Conservation (phyloP, 1,140 invertebrate species). For the Sweltsa coloradensis region DNA sequence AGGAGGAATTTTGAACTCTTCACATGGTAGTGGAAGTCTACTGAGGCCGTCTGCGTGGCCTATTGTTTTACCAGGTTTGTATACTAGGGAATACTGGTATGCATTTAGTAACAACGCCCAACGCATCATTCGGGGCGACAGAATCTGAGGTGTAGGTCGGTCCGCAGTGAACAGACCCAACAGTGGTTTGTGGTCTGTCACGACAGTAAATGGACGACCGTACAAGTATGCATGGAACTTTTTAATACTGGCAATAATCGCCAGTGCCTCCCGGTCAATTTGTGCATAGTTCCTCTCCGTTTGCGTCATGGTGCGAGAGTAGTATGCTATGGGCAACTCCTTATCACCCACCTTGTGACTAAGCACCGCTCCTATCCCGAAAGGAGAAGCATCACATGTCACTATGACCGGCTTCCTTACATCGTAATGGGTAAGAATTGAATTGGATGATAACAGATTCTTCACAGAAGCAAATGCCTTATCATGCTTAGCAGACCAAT, state of each 20-base stretch:
- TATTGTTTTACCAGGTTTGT: not conserved
- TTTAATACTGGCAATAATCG: conserved; percentile 13
- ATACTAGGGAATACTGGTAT: conserved; percentile 14
- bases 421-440: not conserved
- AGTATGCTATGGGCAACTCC: conserved; percentile 32
- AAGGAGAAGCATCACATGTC: conserved; percentile 29
- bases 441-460: not conserved
- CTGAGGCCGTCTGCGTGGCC: conserved; percentile 7
- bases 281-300: conserved; percentile 34
- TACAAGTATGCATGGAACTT: conserved; percentile 24
- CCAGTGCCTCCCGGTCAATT: conserved; percentile 33
- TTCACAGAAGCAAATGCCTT: not conserved
- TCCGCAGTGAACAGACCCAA: conserved; percentile 25
- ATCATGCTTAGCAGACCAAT: not conserved
- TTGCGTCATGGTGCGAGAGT: conserved; percentile 27
- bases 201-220: conserved; percentile 26
- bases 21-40: not conserved
- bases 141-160: conserved; percentile 22
- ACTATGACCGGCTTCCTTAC: conserved; percentile 13
- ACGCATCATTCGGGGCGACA: conserved; percentile 16
- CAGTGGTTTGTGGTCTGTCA: conserved; percentile 35
- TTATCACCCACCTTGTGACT: conserved; percentile 27
- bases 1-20: not conserved
- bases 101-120: conserved; percentile 11
- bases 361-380: conserved; percentile 34